Percentiles rank a stretch among this genome's conserved stretches.
These are phyloP conservation scores for Podarcis lilfordi DNA, from an alignment of 2,797 vertebrate genomes.

Conservation along the genomic window DNA sequence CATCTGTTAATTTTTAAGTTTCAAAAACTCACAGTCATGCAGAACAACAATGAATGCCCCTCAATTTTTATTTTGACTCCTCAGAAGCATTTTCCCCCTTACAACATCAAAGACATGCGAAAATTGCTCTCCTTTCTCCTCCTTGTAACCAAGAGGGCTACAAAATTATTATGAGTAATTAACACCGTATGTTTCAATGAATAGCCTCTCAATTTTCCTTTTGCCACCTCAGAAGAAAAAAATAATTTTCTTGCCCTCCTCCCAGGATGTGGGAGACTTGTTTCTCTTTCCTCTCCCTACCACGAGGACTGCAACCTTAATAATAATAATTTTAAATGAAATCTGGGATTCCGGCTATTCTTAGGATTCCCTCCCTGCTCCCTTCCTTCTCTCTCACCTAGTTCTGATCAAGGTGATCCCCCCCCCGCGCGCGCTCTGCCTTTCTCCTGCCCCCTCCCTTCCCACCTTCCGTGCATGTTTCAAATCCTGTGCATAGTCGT, in stretches of 20 bases:
- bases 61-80: background rate
- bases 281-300: background rate
- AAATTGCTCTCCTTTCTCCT: background rate
- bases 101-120: background rate
- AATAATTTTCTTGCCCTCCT: too few relatives aligned
- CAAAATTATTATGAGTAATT: background rate
- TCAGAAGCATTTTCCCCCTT: background rate
- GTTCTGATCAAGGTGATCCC: background rate
- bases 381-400: too few relatives aligned
- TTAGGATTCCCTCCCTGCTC: background rate
- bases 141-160: background rate
- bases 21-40: too few relatives aligned
- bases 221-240: too few relatives aligned
- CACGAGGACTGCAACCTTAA: background rate
- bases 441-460: too few relatives aligned
- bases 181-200: too few relatives aligned
- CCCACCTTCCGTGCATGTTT: background rate
- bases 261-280: background rate
- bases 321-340: background rate
- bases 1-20: too few relatives aligned
- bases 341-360: background rate
- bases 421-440: background rate
- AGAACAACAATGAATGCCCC: too few relatives aligned
- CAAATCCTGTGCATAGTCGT: background rate
- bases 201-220: too few relatives aligned